Percentiles rank a stretch among this genome's conserved stretches.
Conservation (phyloP, 1,140 invertebrate genomes). For the Trachymyrmex cornetzi region DNA sequence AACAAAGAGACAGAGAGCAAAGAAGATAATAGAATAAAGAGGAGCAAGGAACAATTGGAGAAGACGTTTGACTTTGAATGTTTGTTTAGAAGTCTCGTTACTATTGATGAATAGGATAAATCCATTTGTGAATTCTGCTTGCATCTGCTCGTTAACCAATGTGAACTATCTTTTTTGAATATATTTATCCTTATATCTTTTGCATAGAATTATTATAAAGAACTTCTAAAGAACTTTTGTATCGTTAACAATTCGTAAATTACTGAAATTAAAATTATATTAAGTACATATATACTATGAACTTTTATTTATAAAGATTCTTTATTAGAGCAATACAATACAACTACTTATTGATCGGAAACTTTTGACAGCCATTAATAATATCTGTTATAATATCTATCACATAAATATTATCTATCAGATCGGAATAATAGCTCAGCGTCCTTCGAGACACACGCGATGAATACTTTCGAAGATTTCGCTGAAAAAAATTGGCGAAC, state of each 20-base stretch:
- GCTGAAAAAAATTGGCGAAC: background rate
- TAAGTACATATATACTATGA: too few species aligned
- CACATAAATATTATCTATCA: background rate
- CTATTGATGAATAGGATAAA: constrained; percentile 53
- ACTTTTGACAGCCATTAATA: background rate
- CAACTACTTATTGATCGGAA: too few species aligned
- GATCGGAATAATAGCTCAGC: background rate
- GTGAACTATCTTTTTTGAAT: background rate
- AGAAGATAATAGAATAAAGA: constrained; percentile 9
- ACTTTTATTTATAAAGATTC: too few species aligned
- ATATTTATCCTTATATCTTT: background rate
- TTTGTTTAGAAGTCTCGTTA: constrained; percentile 54
- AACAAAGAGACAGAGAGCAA: constrained; percentile 7
- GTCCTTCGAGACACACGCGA: background rate
- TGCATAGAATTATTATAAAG: background rate
- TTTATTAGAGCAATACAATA: too few species aligned
- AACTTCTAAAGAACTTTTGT: background rate
- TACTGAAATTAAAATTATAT: too few species aligned
- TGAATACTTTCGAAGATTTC: background rate
- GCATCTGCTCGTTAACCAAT: constrained; percentile 25
- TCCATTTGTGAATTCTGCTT: constrained; percentile 1
- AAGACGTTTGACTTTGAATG: constrained; percentile 21
- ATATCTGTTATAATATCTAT: constrained; percentile 1
- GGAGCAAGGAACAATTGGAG: constrained; percentile 33
- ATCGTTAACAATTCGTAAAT: background rate